Percentiles rank a stretch among this genome's conserved stretches.
Conservation (phyloP, 2,113 vertebrate genomes). For the Bos javanicus region DNA sequence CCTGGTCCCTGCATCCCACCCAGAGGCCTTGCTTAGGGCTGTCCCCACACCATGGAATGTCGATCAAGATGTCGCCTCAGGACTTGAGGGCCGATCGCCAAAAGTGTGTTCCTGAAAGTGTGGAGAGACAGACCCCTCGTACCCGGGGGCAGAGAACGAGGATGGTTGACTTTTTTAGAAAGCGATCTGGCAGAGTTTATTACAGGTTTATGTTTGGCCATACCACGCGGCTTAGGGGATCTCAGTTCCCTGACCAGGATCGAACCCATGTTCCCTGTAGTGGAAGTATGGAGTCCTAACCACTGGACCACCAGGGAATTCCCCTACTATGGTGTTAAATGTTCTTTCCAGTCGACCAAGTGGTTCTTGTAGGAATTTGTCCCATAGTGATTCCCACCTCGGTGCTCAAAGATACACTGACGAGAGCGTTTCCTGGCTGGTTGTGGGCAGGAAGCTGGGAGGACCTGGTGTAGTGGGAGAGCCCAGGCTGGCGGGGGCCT, state of each 20-base stretch:
- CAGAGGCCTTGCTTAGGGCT: not conserved
- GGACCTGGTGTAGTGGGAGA: not conserved
- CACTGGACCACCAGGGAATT: not conserved
- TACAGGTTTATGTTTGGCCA: not conserved
- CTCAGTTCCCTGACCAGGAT: not conserved
- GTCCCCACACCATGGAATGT: not conserved
- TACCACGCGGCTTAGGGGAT: not conserved
- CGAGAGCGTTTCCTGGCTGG: fast-evolving
- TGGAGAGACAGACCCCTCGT: not conserved
- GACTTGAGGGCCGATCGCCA: not conserved
- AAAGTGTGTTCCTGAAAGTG: not conserved
- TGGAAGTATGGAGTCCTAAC: not conserved
- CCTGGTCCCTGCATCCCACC: not conserved
- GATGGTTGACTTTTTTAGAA: not conserved
- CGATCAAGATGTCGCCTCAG: not conserved
- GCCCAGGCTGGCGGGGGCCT: fast-evolving
- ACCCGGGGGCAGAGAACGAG: fast-evolving
- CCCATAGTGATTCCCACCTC: not conserved
- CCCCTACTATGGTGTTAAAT: not conserved
- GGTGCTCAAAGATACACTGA: not conserved
- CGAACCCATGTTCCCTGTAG: not conserved
- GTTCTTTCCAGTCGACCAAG: not conserved
- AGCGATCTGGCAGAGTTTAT: not conserved
- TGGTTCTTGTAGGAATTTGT: not conserved
- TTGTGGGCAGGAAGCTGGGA: not conserved